Base-by-base conservation (phyloP, 2,888 invertebrate species). In the Brachyptera putata region DNA sequence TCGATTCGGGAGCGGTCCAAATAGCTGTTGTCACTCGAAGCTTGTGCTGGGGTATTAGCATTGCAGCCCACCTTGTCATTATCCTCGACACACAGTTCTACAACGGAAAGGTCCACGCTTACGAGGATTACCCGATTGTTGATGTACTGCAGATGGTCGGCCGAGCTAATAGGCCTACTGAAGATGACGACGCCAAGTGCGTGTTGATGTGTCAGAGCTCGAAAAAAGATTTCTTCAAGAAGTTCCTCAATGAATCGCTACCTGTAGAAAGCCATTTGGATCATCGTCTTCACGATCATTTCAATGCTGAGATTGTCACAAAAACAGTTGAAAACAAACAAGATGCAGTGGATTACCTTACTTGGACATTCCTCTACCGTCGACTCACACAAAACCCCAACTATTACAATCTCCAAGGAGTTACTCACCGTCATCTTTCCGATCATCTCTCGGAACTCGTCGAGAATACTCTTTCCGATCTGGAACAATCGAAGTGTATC, bases 321-420 rank as follows among this genome's bases (percentile, higher is more conserved):
- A 98, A 98, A 76, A 99, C 98, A 0, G 95, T 99, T 68, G 99
- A 99, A 78, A 99, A 99, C 79, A 99, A 99, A 72, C 99, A 99
- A 74, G 99, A 99, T 72, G 98, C 98, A 0, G 98, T 99, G 0
- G 99, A 99, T 79, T 99, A 99, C 71, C 80, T 99, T 18, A 99
- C 99, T 0, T 99, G 99, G 99, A 99, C 98, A 0, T 95, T 99
- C 80, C 79, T 99, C 11, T 99, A 99, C 74, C 80, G 98, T 2
- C 80, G 99, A 50, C 83, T 99, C 69, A 97, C 99, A 1, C 97
- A 98, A 79, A 99, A 99, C 78, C 99, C 99, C 0, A 99, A 99
- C 76, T 99, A 99, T 73, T 99, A 99, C 76, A 97, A 96, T 72
- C 79, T 99, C 49, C 97, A 98, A 76, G 95, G 53, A 1, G 92